These are phyloP conservation scores for Drosophila formosana DNA, from an alignment of 2,888 invertebrate species.

Conservation along the genomic window DNA sequence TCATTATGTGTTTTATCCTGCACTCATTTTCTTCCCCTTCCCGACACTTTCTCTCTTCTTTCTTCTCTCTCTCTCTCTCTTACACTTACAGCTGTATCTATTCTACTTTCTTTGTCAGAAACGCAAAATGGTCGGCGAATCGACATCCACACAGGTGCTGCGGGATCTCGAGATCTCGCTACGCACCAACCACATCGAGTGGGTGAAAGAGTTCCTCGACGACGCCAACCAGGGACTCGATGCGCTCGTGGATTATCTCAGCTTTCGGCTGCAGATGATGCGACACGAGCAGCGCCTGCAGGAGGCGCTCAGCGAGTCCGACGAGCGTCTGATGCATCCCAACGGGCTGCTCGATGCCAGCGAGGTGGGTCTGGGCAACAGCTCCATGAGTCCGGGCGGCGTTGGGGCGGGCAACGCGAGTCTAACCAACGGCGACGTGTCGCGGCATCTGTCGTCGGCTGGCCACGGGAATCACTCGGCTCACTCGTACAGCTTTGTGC, in stretches of 20 bases:
- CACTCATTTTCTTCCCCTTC: slow-evolving; percentile 27
- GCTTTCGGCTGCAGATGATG: slow-evolving; percentile 97
- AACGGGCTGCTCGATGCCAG: slow-evolving; percentile 62
- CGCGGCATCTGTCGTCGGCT: slow-evolving; percentile 45
- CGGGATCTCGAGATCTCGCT: slow-evolving; percentile 99
- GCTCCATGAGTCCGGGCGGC: slow-evolving; percentile 70
- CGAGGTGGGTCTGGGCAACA: slow-evolving; percentile 84
- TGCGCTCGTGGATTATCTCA: slow-evolving; percentile 98
- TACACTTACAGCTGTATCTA: slow-evolving; percentile 85
- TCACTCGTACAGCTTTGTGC: slow-evolving; percentile 83
- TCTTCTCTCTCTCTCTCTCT: slow-evolving; percentile 44
- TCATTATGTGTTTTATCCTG: slow-evolving; percentile 33
- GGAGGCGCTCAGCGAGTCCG: slow-evolving; percentile 91
- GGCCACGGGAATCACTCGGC: slow-evolving; percentile 48
- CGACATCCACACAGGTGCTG: slow-evolving; percentile 98
- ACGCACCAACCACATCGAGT: slow-evolving; percentile 99
- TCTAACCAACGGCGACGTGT: slow-evolving; percentile 67
- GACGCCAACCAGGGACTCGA: slow-evolving; percentile 98
- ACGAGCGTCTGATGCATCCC: slow-evolving; percentile 88
- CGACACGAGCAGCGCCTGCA: slow-evolving; percentile 93
- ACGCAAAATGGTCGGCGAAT: slow-evolving; percentile 98
- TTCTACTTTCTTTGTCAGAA: slow-evolving; percentile 91
- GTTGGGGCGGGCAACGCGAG: slow-evolving; percentile 61
- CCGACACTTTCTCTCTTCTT: slow-evolving; percentile 26
- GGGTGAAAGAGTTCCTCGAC: slow-evolving; percentile 99